Evolutionary conservation across 92 coral and sea anemone species (phyloP), one percentile per base, ranked within the genome.

Genomic region (Chrysogorgia sp.): DNA sequence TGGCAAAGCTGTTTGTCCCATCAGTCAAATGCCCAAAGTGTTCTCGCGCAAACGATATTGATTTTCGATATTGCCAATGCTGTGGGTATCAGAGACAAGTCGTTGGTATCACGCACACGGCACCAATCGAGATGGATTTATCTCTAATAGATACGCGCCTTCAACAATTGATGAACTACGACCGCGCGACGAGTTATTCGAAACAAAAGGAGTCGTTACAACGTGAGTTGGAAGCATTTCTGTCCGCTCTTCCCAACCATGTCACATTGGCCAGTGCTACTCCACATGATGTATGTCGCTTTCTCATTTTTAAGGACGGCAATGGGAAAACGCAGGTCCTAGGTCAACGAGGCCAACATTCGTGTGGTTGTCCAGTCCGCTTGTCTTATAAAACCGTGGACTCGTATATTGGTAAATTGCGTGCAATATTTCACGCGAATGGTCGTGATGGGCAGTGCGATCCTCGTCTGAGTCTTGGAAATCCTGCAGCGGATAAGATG

Each of bases 41-140:
- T 49, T 15, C 50, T 34, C 85, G 84, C 52, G 89, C 87, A 41
- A 85, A 88, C 33, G 89, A 81, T 41, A 49, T 40, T 47, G 92
- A 82, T 65, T 88, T 88, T 31, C 67, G 85, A n/a, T 88, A 45
- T 68, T 88, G 89, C 53, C 92, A 85, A 58, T 82, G 67, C 0
- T 85, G 89, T 82, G 87, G 92, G 25, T 81, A 80, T 60, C 49
- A 55, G 25, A 64, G 86, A 28, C 67, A 80, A 58, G 15, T 49
- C 47, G 29, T 23, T 45, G 31, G 55, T 21, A 21, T 15, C 24
- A 34, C 21, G 0, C 21, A 10, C 17, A 37, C 63, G 19, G 41
- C 25, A 26, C 74, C 20, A 20, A 13, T 34, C 40, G 82, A 17
- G 7, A 58, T 76, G 35, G 40, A 61, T 41, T 12, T 76, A 1